These are phyloP conservation scores for Brachyrhaphis roseni DNA, from an alignment of 2,797 vertebrate genomes.

Conservation along the genomic window DNA sequence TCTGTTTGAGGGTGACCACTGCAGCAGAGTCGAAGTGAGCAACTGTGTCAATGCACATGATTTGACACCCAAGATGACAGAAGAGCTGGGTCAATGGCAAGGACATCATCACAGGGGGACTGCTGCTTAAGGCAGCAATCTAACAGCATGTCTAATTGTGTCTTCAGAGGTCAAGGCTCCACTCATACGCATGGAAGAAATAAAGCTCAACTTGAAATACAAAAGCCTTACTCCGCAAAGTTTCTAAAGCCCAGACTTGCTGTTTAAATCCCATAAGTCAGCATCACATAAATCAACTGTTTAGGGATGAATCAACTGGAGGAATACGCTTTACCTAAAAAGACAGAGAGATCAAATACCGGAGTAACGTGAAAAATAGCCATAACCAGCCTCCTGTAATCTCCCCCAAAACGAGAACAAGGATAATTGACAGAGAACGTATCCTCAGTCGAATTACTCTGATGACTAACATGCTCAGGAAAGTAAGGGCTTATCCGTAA, in stretches of 20 bases:
- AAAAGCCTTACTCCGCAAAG: constrained; percentile 27
- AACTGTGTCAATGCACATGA: neutral
- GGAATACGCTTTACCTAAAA: constrained; percentile 16
- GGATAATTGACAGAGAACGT: constrained; percentile 46
- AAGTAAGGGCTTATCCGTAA: constrained; percentile 61
- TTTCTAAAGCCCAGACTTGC: constrained; percentile 44
- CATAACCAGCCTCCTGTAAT: constrained; percentile 47
- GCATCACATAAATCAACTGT: constrained; percentile 18
- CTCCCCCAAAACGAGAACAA: constrained; percentile 37
- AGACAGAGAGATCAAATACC: constrained; percentile 16
- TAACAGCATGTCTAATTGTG: constrained; percentile 57
- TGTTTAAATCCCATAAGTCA: constrained; percentile 5
- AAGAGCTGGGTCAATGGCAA: constrained; percentile 49
- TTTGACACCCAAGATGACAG: constrained; percentile 17
- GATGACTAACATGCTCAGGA: constrained; percentile 56
- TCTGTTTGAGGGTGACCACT: constrained; percentile 4
- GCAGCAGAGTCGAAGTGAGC: constrained; percentile 1
- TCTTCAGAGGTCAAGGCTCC: constrained; percentile 45
- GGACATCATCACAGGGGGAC: constrained; percentile 40
- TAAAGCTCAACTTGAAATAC: constrained; percentile 29
- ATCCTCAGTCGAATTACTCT: constrained; percentile 48
- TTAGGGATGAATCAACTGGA: constrained; percentile 11
- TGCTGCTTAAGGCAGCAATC: constrained; percentile 48
- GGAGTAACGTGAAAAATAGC: constrained; percentile 32
- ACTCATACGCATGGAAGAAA: constrained; percentile 29